A percentile compares a stretch with the other conserved stretches of the same genome.
Conservation (phyloP, 2,888 invertebrate species). For the Macaria liturata region DNA sequence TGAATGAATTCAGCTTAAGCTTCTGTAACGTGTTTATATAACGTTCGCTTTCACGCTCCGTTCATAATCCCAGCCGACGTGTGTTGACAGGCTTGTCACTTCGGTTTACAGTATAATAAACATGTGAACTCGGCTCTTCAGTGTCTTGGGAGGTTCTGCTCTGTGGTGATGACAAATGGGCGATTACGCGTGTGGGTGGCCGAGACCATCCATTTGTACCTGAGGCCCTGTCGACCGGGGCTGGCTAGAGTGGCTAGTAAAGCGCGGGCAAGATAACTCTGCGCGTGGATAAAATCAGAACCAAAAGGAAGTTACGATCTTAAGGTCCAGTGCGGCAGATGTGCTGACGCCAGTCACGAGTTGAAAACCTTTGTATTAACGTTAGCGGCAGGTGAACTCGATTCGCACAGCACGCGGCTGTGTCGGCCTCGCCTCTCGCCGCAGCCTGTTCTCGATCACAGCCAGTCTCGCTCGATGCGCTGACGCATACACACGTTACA, state of each 20-base stretch:
- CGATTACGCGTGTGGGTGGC: constrained; percentile 44
- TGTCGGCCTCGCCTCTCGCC: constrained; percentile 18
- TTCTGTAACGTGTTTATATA: constrained; percentile 51
- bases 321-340: no score
- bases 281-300: no score
- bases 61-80: constrained; percentile 31
- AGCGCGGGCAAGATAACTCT: no score
- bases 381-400: constrained; percentile 57
- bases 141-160: constrained; percentile 16
- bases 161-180: constrained; percentile 33
- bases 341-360: no score
- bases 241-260: constrained; percentile 17
- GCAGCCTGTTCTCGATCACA: constrained; percentile 32
- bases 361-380: no score
- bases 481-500: constrained; percentile 55
- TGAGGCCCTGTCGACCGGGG: constrained; percentile 29
- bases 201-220: constrained; percentile 39
- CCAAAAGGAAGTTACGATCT: no score
- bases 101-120: constrained; percentile 19
- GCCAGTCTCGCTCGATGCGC: constrained; percentile 62
- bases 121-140: constrained; percentile 10
- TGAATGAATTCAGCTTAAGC: constrained; percentile 24
- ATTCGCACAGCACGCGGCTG: constrained; percentile 51
- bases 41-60: constrained; percentile 56
- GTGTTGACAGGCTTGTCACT: constrained; percentile 19